Conservation (phyloP, 1,140 invertebrate species). For the Drosophila watanabei region DNA sequence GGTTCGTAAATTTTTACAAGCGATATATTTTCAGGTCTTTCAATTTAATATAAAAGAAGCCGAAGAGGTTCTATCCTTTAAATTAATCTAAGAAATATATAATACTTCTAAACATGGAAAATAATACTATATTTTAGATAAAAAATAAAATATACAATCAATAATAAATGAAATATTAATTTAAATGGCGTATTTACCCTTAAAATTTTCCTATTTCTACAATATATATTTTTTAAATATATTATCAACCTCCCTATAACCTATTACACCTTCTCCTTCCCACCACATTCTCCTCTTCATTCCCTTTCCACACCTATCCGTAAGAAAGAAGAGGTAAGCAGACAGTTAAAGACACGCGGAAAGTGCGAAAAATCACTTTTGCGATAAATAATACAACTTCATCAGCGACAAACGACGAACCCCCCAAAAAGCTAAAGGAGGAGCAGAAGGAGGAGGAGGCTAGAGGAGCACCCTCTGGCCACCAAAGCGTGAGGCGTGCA, state of each 20-base stretch:
- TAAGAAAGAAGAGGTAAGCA: slow-evolving; percentile 11
- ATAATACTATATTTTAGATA: background rate
- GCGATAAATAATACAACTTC: slow-evolving; percentile 76
- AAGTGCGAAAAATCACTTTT: slow-evolving; percentile 73
- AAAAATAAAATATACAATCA: too few species aligned
- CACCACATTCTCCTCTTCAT: background rate
- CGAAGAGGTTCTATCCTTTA: background rate
- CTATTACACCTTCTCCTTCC: background rate
- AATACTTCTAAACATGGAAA: background rate
- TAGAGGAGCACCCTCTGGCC: slow-evolving; percentile 8
- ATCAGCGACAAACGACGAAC: slow-evolving; percentile 61
- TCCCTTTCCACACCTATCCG: slow-evolving; percentile 12
- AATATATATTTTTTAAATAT: background rate
- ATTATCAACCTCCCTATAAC: background rate
- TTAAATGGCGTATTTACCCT: too few species aligned
- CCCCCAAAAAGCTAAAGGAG: slow-evolving; percentile 4
- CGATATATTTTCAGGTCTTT: too few species aligned
- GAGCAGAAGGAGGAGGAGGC: background rate
- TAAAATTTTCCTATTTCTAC: background rate
- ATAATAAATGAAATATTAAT: too few species aligned
- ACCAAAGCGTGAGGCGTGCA: slow-evolving; percentile 64
- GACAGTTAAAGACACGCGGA: slow-evolving; percentile 40
- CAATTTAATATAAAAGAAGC: too few species aligned
- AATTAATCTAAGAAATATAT: background rate
- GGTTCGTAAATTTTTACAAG: slow-evolving; percentile 5